These are phyloP conservation scores for Acleris cristana DNA, from an alignment of 2,888 invertebrate species.

Conservation along the genomic window DNA sequence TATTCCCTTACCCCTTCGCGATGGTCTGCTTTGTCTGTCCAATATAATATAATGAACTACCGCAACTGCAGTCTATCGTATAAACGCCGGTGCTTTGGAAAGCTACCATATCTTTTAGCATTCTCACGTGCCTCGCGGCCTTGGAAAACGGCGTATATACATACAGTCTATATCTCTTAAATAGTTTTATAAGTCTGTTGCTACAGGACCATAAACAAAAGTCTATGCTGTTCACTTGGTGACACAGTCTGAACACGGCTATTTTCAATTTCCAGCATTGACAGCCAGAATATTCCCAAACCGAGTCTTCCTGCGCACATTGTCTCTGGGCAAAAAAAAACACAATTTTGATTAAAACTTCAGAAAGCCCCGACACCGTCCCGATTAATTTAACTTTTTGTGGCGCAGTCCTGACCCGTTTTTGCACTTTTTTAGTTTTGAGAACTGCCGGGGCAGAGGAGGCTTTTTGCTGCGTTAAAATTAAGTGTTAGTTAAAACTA, in stretches of 20 bases:
- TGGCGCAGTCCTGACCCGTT: constrained; percentile 31
- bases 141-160: too few relatives aligned
- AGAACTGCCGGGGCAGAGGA: constrained; percentile 21
- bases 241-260: not conserved
- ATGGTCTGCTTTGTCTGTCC: too few relatives aligned
- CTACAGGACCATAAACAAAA: too few relatives aligned
- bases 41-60: too few relatives aligned
- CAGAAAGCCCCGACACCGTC: constrained; percentile 19
- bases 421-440: constrained; percentile 25
- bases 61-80: too few relatives aligned
- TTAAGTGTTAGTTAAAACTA: constrained; percentile 36
- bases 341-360: constrained; percentile 37
- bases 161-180: too few relatives aligned
- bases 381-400: constrained; percentile 37
- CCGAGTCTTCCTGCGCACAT: constrained; percentile 6
- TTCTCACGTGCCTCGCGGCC: too few relatives aligned
- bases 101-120: too few relatives aligned
- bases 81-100: too few relatives aligned
- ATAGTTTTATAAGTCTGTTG: too few relatives aligned
- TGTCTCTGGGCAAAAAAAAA: constrained; percentile 29
- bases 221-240: too few relatives aligned
- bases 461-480: constrained; percentile 31
- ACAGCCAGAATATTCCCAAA: constrained; percentile 3
- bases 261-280: constrained; percentile 10
- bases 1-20: too few relatives aligned